Evolutionary conservation across 2,888 invertebrate genomes (phyloP).

Genomic region (Phasia obesa): DNA sequence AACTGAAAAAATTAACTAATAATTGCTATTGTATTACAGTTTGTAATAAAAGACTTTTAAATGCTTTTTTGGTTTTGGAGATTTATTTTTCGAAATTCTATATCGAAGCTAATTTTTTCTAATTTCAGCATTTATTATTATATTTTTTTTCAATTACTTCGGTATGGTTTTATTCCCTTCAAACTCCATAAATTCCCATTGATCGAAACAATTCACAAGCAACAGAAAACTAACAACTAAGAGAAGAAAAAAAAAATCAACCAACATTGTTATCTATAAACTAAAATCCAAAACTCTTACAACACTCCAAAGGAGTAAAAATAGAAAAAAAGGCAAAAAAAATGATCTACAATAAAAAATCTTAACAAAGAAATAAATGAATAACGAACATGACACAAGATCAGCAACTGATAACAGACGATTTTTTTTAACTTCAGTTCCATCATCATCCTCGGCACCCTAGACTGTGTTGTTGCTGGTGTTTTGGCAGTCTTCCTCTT

Average conservation of each 20-base stretch:
- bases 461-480: constrained; percentile 40
- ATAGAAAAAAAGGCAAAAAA: constrained; percentile 53
- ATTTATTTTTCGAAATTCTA: too few relatives aligned
- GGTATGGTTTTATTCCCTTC: constrained; percentile 24
- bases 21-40: too few relatives aligned
- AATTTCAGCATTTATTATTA: too few relatives aligned
- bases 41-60: too few relatives aligned
- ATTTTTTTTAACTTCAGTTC: constrained; percentile 41
- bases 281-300: constrained; percentile 63
- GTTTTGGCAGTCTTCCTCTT: constrained; percentile 18
- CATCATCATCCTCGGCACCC: constrained; percentile 38
- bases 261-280: constrained; percentile 59
- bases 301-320: constrained; percentile 56
- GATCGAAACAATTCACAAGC: constrained; percentile 49
- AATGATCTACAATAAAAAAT: constrained; percentile 66
- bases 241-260: constrained; percentile 17
- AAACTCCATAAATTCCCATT: constrained; percentile 46
- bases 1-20: too few relatives aligned
- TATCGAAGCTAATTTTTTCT: too few relatives aligned
- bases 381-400: constrained; percentile 75
- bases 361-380: constrained; percentile 73
- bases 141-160: too few relatives aligned
- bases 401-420: constrained; percentile 72
- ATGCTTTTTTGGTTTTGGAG: too few relatives aligned
- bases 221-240: constrained; percentile 13